Evolutionary conservation across 2,797 vertebrate species (phyloP).

Genomic region (Eulemur albifrons): DNA sequence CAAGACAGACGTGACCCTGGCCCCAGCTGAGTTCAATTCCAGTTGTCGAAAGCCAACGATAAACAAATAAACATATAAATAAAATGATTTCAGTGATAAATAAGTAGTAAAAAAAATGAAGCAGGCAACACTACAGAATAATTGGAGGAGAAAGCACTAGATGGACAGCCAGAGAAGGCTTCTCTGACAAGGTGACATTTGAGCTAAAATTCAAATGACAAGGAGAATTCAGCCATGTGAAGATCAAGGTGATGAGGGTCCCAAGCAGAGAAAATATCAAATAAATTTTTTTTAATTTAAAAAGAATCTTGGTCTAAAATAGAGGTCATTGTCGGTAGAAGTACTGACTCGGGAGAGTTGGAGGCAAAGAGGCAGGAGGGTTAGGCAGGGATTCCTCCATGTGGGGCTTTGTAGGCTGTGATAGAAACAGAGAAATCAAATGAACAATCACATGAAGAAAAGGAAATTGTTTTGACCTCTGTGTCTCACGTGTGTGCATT

Average conservation of each 20-base stretch:
- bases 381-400: neutral
- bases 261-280: neutral
- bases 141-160: neutral
- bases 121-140: neutral
- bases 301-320: neutral
- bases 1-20: neutral
- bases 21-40: neutral
- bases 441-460: neutral
- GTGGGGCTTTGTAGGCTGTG: neutral
- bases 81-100: neutral
- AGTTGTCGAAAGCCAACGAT: neutral
- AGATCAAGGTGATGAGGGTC: neutral
- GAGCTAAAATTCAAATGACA: constrained; percentile 19
- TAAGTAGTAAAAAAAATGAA: neutral
- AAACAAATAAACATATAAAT: neutral
- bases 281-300: neutral
- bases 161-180: neutral
- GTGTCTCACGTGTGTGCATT: neutral
- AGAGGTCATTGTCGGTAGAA: neutral
- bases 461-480: neutral
- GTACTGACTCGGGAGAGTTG: neutral
- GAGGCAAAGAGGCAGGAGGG: neutral
- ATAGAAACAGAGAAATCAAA: neutral
- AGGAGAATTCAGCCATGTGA: neutral
- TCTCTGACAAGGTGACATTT: neutral